Conservation (phyloP, 1,140 invertebrate genomes). For the Thereuonema tuberculata region DNA sequence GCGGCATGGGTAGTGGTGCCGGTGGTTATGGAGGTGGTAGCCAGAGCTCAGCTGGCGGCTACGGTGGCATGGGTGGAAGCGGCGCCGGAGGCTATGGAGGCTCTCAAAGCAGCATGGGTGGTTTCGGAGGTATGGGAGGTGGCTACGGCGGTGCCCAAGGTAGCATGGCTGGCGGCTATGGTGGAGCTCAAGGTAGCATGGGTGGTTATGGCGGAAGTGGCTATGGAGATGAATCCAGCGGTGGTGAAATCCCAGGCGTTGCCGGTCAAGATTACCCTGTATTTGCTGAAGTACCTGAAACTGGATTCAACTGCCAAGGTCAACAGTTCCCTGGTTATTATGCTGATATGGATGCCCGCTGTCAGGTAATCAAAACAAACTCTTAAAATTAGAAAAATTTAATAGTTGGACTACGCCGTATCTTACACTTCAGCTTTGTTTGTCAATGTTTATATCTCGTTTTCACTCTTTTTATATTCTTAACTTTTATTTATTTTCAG, state of each 20-base stretch:
- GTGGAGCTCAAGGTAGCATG: neutral
- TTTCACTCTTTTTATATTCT: too few species aligned
- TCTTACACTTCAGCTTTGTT: too few species aligned
- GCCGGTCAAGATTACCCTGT: neutral
- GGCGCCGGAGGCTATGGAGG: neutral
- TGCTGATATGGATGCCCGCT: neutral
- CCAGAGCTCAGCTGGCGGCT: neutral
- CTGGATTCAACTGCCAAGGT: neutral
- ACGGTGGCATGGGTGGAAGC: neutral
- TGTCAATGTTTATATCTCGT: too few species aligned
- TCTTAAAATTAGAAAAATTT: neutral
- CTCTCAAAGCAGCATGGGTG: neutral
- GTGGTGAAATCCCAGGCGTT: neutral
- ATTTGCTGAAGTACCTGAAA: neutral
- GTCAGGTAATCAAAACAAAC: neutral
- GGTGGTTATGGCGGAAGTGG: neutral
- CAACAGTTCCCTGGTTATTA: neutral
- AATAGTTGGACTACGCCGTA: neutral
- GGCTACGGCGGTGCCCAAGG: neutral
- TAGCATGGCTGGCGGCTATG: neutral
- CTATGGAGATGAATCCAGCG: neutral
- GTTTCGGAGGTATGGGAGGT: neutral
- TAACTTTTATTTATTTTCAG: too few species aligned
- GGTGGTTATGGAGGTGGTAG: neutral
- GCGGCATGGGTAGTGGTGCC: neutral